Percentiles rank a stretch among this genome's conserved stretches.
These are phyloP conservation scores for Poicephalus gulielmi DNA, from an alignment of 2,113 vertebrate genomes.

Conservation along the genomic window DNA sequence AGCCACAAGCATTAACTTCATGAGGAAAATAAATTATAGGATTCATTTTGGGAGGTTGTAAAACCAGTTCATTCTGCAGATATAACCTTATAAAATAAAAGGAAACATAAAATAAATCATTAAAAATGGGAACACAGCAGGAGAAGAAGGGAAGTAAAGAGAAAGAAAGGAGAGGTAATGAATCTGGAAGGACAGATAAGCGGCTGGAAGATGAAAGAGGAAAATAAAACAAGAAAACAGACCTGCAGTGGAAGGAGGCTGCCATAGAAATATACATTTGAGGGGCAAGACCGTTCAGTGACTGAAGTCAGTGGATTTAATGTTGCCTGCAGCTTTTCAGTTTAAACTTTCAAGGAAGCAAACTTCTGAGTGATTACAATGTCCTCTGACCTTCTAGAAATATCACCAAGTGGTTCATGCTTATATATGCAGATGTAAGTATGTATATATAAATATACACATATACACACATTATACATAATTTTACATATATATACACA, in stretches of 20 bases:
- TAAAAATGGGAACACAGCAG: conserved; percentile 40
- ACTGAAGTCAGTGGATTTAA: conserved; percentile 7
- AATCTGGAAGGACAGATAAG: conserved; percentile 68
- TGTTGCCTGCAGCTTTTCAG: background rate
- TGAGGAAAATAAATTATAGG: background rate
- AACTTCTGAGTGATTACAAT: background rate
- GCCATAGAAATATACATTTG: background rate
- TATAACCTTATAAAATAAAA: conserved; percentile 48
- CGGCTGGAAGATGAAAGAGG: conserved; percentile 38
- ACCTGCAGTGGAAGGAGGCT: background rate
- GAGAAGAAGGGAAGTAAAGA: conserved; percentile 38
- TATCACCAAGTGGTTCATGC: background rate
- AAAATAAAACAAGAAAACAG: conserved; percentile 32
- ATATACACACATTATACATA: rapidly evolving
- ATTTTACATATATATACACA: background rate
- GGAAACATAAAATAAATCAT: conserved; percentile 54
- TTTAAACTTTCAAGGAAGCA: background rate
- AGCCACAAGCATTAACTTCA: background rate
- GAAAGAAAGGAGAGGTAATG: conserved; percentile 37
- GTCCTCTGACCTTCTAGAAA: background rate
- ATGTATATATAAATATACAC: background rate
- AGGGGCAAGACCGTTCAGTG: background rate
- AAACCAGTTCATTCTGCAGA: conserved; percentile 29
- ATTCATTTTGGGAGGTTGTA: conserved; percentile 22
- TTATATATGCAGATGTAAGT: background rate